Evolutionary conservation across 2,113 vertebrate genomes (phyloP).

Genomic region (Platysternon megacephalum): DNA sequence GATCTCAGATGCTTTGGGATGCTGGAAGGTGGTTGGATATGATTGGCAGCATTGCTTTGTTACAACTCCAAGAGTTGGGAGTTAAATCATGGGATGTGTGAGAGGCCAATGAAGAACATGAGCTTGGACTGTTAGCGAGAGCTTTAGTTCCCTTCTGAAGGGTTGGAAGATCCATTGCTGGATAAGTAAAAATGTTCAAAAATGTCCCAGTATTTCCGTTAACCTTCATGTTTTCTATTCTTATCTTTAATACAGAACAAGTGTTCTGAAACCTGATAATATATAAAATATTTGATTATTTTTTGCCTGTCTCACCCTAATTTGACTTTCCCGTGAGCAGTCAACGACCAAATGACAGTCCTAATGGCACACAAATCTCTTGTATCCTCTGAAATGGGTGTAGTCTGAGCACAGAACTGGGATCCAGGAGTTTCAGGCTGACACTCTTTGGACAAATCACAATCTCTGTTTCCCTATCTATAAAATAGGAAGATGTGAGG

Average conservation of each 20-base stretch:
- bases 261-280: background rate
- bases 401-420: background rate
- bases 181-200: background rate
- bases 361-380: background rate
- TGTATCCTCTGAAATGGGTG: background rate
- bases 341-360: background rate
- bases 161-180: background rate
- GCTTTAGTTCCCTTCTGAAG: background rate
- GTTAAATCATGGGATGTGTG: background rate
- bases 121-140: background rate
- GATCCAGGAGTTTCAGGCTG: background rate
- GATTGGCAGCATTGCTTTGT: background rate
- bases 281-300: background rate
- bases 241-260: background rate
- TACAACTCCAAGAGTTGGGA: background rate
- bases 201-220: background rate
- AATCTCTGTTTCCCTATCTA: background rate
- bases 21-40: background rate
- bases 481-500: background rate
- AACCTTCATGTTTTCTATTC: no score
- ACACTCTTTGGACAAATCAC: background rate
- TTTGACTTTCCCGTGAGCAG: background rate
- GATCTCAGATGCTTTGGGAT: background rate
- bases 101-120: background rate
- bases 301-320: background rate